Base-by-base conservation (phyloP, 2,113 vertebrate species). In the Erinaceus europaeus region DNA sequence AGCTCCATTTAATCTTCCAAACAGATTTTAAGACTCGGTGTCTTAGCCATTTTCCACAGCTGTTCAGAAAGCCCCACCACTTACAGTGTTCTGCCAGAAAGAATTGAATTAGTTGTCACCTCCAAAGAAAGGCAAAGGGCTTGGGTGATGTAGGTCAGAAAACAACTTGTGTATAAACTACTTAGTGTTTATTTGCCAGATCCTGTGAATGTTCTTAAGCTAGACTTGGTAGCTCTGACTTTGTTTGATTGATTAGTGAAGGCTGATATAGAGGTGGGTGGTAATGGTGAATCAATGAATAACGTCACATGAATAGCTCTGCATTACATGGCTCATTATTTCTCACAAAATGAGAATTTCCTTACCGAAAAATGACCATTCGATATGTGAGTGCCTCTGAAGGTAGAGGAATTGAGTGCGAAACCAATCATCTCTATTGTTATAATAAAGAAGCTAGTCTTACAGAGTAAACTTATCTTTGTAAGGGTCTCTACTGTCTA, bases 1-100 rank as follows among this genome's bases (percentile, higher is more conserved):
- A 94, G 92, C 67, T 71, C 90, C 87, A 79, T 88, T 89, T 95
- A 93, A 92, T 93, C 88, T 90, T 74, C 79, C 85, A 93, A 91
- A 88, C 55, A 77, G 72, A 93, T 90, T 92, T 93, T 88, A 82
- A 80, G 83, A 91, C 73, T 69, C 88, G 64, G 67, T 80, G 71
- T 88, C 85, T 87, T 92, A 61, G 52, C 76, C 61, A 79, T 93
- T 92, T 93, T 93, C 90, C 88, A 93, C 85, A 91, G 93, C 83
- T 95, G 67, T 83, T 93, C 65, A 36, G 46, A 89, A 80, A 88
- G 85, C 53, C 29, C 65, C 55, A 13, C 11, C 53, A 75, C 67
- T 80, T 59, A 42, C 9, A 48, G 32, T 2, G 29, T 34, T 77
- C 91, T 72, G 62, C 40, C 82, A 61, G 78, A 34, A 48, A 93